Base-by-base conservation (phyloP, 2,797 vertebrate genomes). In the Odontamblyopus lacepedii region DNA sequence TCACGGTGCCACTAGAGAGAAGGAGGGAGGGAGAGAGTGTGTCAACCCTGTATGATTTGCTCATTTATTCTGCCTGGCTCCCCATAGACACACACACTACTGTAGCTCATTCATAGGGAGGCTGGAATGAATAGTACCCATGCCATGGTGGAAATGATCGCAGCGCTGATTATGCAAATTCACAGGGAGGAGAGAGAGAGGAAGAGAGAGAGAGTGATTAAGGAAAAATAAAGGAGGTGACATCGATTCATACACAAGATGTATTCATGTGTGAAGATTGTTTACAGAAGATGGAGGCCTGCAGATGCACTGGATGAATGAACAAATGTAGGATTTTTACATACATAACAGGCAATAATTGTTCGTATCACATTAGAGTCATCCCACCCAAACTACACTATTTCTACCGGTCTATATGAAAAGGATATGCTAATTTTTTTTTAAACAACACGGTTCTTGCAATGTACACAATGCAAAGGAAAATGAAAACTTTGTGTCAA, bases 161-260 rank as follows among this genome's bases (percentile, higher is more conserved):
- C 73, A 72, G 81, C 80, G 86, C 84, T 84, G 85, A 88, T 79
- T 80, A 88, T 88, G 87, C 72, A 90, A 84, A 90, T 87, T 69
- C 57, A 59, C 72, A 9, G 53, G 48, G 6, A 64, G 70, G 72
- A 73, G 23, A 70, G n/a, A 75, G 26, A 60, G 13, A 27, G 23
- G 12, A 11, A 26, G 55, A 27, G 59, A 35, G 29, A 67, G 41
- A 73, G 44, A 73, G 44, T 38, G 78, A 86, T 86, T 85, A 65
- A 70, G 63, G 50, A 32, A 71, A 44, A 76, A 72, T 57, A 44
- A 75, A 65, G 62, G 23, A 48, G 53, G 32, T 50, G 59, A 76
- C 44, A 72, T 83, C 69, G 60, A 74, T 79, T 77, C 53, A 75
- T 62, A 73, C 78, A 35, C 44, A 65, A n/a, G 53, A 59, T 68